Conservation (phyloP, 2,888 invertebrate species). For the Clitarchus hookeri region DNA sequence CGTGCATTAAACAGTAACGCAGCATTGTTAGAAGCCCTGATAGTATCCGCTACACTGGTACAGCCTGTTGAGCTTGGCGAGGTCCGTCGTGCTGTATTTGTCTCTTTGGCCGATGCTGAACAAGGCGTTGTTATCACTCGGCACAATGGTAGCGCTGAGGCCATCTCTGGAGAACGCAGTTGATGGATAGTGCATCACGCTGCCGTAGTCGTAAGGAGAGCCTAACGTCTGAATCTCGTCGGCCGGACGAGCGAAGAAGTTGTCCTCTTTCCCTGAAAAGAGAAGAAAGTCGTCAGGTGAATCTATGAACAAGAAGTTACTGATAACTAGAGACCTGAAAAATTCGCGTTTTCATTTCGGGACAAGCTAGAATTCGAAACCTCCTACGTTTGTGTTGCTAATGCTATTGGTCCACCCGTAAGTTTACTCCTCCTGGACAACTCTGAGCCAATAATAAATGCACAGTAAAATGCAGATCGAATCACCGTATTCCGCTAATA, state of each 20-base stretch:
- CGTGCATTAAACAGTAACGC: too few relatives aligned
- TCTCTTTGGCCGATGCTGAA: conserved; percentile 52
- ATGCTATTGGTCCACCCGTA: too few relatives aligned
- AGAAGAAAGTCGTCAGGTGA: not conserved
- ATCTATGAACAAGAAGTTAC: too few relatives aligned
- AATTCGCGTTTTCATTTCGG: too few relatives aligned
- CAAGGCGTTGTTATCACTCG: conserved; percentile 49
- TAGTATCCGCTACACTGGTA: conserved; percentile 45
- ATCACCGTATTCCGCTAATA: too few relatives aligned
- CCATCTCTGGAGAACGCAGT: conserved; percentile 57
- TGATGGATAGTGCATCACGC: conserved; percentile 55
- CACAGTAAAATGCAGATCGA: too few relatives aligned
- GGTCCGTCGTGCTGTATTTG: conserved; percentile 47
- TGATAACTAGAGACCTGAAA: too few relatives aligned
- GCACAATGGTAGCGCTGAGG: conserved; percentile 54
- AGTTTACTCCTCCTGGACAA: too few relatives aligned
- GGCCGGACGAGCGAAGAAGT: conserved; percentile 45
- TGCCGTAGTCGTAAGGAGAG: conserved; percentile 49
- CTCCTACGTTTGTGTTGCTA: too few relatives aligned
- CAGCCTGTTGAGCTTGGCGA: conserved; percentile 50
- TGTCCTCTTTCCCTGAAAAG: conserved; percentile 46
- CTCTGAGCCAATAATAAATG: too few relatives aligned
- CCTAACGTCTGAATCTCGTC: conserved; percentile 45
- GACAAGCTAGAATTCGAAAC: too few relatives aligned
- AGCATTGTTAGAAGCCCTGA: not conserved